Evolutionary conservation across 1,140 invertebrate species (phyloP), one percentile per base, ranked within the genome.

Genomic region (Trichonephila clavata): DNA sequence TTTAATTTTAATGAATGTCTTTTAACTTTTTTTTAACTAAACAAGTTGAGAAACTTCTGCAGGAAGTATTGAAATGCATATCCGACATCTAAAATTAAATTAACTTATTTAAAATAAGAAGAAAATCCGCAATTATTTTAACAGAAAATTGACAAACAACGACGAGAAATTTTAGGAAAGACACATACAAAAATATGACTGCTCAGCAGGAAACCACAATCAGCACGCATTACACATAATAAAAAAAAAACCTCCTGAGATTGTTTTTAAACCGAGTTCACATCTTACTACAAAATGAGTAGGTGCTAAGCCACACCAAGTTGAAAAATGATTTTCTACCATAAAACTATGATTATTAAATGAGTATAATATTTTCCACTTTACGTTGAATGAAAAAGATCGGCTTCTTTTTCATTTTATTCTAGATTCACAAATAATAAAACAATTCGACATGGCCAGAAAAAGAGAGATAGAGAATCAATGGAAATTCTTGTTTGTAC

Each of bases 201-300:
- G 71, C 88, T 90, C 88, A 80, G 65, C 88, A 80, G 71, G 71
- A 60, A 80, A 80, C 88, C 32, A 77, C 71, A 39, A 39, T 77
- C 71, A 77, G 71, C 71, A 77, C 68, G 68, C 68, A 77, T 24
- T 27, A 39, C 24, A 77, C 27, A 77, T 27, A 90, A 68, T 80
- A 80, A 77, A 90, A 90, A 27, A 77, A 77, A 90, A 77, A 65
- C 88, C 88, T 50, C 88, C 88, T 90, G 88, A 90, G 88, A 90
- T 90, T 90, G 88, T 90, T 90, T 90, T 90, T 59, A 77, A 90
- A 68, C 88, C 18, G 88, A 90, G 68, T 90, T 59, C 88, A 57
- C 88, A 59, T 90, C 43, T 77, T 77, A 77, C 71, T 77, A 71
- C 71, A 32, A 60, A 90, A 90, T 90, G 32, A 90, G 27, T 43